Evolutionary conservation across 2,113 vertebrate species (phyloP).

Genomic region (Nibea coibor): DNA sequence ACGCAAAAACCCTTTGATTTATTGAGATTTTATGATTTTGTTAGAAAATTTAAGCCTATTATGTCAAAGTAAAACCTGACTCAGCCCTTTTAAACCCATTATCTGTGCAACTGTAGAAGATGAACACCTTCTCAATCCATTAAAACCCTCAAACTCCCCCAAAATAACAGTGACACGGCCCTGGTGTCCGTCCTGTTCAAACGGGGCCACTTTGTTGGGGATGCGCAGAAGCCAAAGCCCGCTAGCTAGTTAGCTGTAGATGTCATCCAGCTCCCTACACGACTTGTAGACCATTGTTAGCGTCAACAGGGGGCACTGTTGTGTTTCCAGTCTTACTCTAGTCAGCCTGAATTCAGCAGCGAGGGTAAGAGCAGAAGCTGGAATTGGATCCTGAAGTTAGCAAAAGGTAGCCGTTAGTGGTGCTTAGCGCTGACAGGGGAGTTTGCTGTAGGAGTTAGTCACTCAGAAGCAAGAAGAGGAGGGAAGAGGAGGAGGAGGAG

Average conservation of each 20-base stretch:
- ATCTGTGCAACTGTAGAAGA: not conserved
- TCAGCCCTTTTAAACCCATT: not conserved
- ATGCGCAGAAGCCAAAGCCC: not conserved
- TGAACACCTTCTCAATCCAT: not conserved
- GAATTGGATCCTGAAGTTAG: slow-evolving; percentile 21
- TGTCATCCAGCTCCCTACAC: not conserved
- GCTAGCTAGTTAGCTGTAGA: slow-evolving; percentile 19
- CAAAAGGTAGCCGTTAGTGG: slow-evolving; percentile 48
- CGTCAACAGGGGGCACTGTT: not conserved
- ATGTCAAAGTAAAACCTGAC: too few species aligned
- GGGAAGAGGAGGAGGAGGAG: slow-evolving; percentile 45
- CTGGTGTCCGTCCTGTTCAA: not conserved
- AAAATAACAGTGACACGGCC: not conserved
- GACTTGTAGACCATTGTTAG: not conserved
- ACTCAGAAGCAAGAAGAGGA: slow-evolving; percentile 60
- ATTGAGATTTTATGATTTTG: not conserved
- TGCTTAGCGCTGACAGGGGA: slow-evolving; percentile 22
- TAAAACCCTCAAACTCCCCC: not conserved
- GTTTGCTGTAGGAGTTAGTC: slow-evolving; percentile 61
- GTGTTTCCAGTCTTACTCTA: not conserved
- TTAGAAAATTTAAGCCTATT: not conserved
- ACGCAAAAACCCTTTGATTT: not conserved
- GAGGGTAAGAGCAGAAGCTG: slow-evolving; percentile 11
- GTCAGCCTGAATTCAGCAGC: slow-evolving; percentile 16
- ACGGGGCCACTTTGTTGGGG: not conserved